phyloP scores from a whole-genome alignment of 2,888 invertebrate species.

The Lasioglossum villosulum region DNA sequence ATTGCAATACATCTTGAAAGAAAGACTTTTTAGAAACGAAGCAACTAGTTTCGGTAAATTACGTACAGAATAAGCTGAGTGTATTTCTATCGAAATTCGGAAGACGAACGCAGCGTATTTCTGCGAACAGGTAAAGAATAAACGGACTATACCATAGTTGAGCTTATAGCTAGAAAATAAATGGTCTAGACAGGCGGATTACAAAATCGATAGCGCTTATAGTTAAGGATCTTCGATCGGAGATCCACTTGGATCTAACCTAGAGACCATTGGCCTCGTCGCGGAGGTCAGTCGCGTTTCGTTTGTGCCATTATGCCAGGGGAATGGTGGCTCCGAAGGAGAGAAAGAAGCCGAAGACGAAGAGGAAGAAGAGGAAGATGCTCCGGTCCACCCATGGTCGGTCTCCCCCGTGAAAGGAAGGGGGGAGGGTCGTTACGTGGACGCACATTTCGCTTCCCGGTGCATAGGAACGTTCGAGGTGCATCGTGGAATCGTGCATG shows the following conservation, averaged over 20 bases:
- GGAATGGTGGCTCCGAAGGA: background rate
- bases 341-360: constrained; percentile 10
- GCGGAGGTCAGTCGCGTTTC: constrained; percentile 56
- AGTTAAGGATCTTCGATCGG: background rate
- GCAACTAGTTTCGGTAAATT: background rate
- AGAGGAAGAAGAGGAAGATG: constrained; percentile 15
- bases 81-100: background rate
- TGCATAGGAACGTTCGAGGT: constrained; percentile 66
- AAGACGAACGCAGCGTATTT: background rate
- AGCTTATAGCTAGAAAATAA: background rate
- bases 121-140: background rate
- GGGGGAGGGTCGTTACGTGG: constrained; percentile 54
- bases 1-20: background rate
- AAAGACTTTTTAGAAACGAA: background rate
- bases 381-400: constrained; percentile 15
- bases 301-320: constrained; percentile 36
- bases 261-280: constrained; percentile 30
- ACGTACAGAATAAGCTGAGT: background rate
- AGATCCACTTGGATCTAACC: constrained; percentile 13
- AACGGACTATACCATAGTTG: background rate
- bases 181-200: background rate
- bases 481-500: constrained; percentile 52
- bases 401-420: constrained; percentile 24
- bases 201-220: background rate
- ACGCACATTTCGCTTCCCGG: constrained; percentile 70